Percentiles rank a stretch among this genome's conserved stretches.
Evolutionary conservation across 2,113 vertebrate species (phyloP).

Genomic region (Cephalopterus ornatus): DNA sequence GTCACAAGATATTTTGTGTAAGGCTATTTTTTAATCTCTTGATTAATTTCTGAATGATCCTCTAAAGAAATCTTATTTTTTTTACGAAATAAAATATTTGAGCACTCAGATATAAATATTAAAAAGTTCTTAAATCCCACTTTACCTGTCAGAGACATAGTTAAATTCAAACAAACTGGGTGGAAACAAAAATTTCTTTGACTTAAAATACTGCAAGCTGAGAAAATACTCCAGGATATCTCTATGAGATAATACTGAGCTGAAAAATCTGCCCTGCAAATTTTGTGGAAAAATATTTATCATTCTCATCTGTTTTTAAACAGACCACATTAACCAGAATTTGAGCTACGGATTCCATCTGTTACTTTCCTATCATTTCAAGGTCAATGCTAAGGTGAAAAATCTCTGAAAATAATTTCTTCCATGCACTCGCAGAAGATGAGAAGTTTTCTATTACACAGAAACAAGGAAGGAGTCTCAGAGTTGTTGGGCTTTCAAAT

Average conservation of each 20-base stretch:
- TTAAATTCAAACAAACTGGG: not conserved
- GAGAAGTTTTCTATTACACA: not conserved
- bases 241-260: not conserved
- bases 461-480: constrained; percentile 8
- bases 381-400: not conserved
- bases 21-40: not conserved
- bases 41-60: not conserved
- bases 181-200: not conserved
- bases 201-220: not conserved
- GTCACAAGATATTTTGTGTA: not conserved
- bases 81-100: not conserved
- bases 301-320: not conserved
- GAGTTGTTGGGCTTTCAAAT: not conserved
- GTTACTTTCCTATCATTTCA: not conserved
- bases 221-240: not conserved
- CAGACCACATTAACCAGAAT: constrained; percentile 13
- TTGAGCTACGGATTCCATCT: not conserved
- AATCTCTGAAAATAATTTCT: constrained; percentile 3
- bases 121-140: not conserved
- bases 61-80: not conserved
- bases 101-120: not conserved
- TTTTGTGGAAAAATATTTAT: constrained; percentile 11
- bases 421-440: not conserved
- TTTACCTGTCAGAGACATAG: not conserved
- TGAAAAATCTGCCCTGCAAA: not conserved